Conservation (phyloP, 1,140 invertebrate genomes). For the Aphaenogaster ashmeadi region DNA sequence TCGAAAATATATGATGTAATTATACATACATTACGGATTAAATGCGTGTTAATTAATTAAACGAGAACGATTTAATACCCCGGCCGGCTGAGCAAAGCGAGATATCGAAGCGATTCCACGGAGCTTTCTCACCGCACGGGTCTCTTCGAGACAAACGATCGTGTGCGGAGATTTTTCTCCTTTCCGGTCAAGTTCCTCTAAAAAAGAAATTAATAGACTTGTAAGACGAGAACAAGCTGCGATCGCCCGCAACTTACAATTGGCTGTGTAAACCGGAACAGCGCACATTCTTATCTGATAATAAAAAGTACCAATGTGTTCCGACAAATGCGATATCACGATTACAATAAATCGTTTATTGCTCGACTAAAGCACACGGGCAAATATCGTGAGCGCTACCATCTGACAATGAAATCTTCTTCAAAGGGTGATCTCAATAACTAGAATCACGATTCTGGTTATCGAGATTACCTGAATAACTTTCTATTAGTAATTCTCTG, state of each 20-base stretch:
- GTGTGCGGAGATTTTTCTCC: background rate
- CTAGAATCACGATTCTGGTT: background rate
- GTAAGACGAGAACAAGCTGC: background rate
- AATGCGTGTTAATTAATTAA: slow-evolving; percentile 55
- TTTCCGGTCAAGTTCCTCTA: background rate
- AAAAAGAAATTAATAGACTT: background rate
- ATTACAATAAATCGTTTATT: background rate
- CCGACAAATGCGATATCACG: background rate
- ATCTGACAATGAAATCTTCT: background rate
- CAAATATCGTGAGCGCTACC: background rate
- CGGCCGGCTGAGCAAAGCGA: background rate
- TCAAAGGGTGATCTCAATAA: background rate
- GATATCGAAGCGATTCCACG: background rate
- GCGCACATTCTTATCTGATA: background rate
- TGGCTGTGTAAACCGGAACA: background rate
- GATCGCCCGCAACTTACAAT: background rate
- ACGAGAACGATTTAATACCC: slow-evolving; percentile 38
- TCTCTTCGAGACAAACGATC: background rate
- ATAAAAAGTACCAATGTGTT: background rate
- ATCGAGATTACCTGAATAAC: background rate
- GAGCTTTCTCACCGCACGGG: background rate
- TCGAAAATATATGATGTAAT: slow-evolving; percentile 37
- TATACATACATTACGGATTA: slow-evolving; percentile 49
- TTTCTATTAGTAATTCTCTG: background rate
- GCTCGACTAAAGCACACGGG: background rate